Evolutionary conservation across 2,888 invertebrate genomes (phyloP).

Genomic region (Amblyjoppa fuscipennis): DNA sequence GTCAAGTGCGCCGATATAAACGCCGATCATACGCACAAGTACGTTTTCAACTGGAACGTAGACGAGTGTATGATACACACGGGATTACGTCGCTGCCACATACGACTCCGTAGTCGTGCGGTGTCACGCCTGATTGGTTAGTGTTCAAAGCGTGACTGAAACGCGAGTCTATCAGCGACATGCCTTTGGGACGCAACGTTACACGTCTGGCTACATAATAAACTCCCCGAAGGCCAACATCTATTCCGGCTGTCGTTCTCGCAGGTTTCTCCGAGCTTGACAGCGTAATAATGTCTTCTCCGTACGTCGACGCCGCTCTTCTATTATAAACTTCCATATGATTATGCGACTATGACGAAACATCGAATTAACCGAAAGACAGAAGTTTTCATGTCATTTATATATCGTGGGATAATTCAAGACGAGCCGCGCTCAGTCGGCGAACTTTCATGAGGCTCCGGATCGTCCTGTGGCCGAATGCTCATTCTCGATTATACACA

Average conservation of each 20-base stretch:
- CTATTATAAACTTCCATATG: not conserved
- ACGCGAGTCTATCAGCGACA: constrained; percentile 51
- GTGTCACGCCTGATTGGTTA: constrained; percentile 59
- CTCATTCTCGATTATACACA: constrained; percentile 13
- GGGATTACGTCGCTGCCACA: constrained; percentile 31
- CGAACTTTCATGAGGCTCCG: constrained; percentile 19
- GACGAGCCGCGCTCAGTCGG: constrained; percentile 14
- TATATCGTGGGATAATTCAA: constrained; percentile 33
- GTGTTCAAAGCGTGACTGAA: constrained; percentile 56
- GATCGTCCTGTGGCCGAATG: constrained; percentile 24
- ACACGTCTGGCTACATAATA: constrained; percentile 43
- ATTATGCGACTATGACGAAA: constrained; percentile 32
- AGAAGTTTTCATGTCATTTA: constrained; percentile 38
- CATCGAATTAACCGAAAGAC: constrained; percentile 29
- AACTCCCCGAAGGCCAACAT: constrained; percentile 39
- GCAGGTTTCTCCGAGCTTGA: constrained; percentile 39
- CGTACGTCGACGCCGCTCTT: constrained; percentile 13
- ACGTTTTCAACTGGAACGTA: not conserved
- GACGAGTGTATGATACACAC: constrained; percentile 32
- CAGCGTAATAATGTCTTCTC: constrained; percentile 48
- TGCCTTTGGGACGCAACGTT: constrained; percentile 50
- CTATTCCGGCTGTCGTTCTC: constrained; percentile 2
- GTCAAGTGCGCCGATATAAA: constrained; percentile 5
- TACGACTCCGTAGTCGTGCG: constrained; percentile 32
- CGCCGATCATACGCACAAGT: constrained; percentile 42